phyloP scores from a whole-genome alignment of 2,797 vertebrate genomes.

The Anas bahamensis region DNA sequence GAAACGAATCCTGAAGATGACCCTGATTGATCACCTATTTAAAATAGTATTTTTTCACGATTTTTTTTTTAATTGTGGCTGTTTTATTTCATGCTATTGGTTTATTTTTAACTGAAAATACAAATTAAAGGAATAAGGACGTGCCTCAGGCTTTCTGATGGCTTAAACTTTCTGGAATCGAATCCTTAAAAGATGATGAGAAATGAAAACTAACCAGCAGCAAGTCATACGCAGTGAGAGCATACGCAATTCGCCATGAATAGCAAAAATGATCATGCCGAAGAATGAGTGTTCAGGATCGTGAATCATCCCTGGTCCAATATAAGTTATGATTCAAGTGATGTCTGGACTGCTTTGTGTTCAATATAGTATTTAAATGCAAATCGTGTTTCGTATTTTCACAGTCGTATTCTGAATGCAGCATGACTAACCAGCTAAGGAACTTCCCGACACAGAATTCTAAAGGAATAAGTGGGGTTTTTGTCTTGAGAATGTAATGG shows the following conservation, averaged over 20 bases:
- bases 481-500: not conserved
- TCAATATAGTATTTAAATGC: constrained; percentile 47
- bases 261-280: not conserved
- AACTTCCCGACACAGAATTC: constrained; percentile 1
- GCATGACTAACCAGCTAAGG: constrained; percentile 38
- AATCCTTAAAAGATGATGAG: not conserved
- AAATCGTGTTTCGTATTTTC: not conserved
- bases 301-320: constrained; percentile 24
- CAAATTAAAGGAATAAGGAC: not conserved
- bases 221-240: not conserved
- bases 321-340: constrained; percentile 35
- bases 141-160: not conserved
- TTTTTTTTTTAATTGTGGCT: not conserved
- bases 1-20: not conserved
- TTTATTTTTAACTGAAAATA: not conserved
- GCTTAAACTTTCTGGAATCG: not conserved
- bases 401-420: not conserved
- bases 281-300: constrained; percentile 1
- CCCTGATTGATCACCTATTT: not conserved
- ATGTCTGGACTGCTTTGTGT: constrained; percentile 24
- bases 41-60: not conserved
- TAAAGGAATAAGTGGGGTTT: not conserved
- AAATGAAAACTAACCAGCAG: not conserved
- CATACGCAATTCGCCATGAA: not conserved
- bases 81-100: not conserved